A percentile compares a stretch with the other conserved stretches of the same genome.
Evolutionary conservation across 92 coral and sea anemone genomes (phyloP).

Genomic region (Paragorgia papillata): DNA sequence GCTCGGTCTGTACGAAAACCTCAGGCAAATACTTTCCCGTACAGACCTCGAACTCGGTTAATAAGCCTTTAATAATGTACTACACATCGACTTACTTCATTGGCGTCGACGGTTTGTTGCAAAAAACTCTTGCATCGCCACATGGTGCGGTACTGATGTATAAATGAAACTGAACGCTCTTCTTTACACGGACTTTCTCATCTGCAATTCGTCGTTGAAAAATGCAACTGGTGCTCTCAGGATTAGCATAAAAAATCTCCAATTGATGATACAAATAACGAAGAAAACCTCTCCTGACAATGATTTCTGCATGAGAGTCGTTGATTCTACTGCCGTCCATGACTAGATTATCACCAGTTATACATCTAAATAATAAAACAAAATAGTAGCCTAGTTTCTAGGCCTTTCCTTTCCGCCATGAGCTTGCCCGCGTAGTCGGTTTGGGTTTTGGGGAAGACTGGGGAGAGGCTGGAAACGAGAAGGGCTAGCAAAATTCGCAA

Average conservation of each 20-base stretch:
- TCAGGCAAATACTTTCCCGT: no score
- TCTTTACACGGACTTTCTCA: constrained; percentile 66
- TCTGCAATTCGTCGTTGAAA: constrained; percentile 62
- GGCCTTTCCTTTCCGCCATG: no score
- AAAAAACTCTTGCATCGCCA: constrained; percentile 93
- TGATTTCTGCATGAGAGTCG: constrained; percentile 89
- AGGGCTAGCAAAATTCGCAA: no score
- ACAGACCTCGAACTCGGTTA: no score
- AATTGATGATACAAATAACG: constrained; percentile 69
- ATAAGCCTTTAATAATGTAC: no score
- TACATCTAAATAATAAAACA: constrained; percentile 59
- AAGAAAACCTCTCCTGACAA: constrained; percentile 80
- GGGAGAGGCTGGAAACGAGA: no score
- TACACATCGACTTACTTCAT: no score
- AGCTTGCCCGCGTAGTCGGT: no score
- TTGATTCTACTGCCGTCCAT: constrained; percentile 77
- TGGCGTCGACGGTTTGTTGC: constrained; percentile 35
- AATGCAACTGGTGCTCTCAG: constrained; percentile 64
- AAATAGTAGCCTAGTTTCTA: no score
- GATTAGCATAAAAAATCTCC: constrained; percentile 47
- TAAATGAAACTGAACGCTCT: constrained; percentile 67
- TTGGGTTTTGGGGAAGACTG: no score
- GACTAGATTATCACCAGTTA: constrained; percentile 79
- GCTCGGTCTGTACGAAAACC: no score
- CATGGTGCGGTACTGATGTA: constrained; percentile 92